Conservation (phyloP, 1,140 invertebrate species). For the Cotesia vestalis region DNA sequence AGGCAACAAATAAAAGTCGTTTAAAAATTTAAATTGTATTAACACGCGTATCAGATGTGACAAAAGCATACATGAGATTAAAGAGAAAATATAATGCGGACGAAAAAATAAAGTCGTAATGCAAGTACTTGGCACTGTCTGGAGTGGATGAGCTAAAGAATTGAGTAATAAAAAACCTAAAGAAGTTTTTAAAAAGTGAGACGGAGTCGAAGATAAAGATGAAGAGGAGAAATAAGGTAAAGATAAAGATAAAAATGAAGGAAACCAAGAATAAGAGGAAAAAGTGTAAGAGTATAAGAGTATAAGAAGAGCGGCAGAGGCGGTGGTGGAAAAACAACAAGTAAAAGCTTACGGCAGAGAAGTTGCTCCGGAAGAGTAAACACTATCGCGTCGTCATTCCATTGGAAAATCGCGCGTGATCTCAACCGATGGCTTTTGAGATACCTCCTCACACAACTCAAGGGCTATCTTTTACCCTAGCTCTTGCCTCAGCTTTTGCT, state of each 20-base stretch:
- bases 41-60: too few relatives aligned
- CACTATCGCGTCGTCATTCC: conserved; percentile 21
- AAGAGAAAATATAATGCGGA: not conserved
- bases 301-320: not conserved
- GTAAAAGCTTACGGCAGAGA: conserved; percentile 4
- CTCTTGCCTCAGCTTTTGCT: not conserved
- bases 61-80: too few relatives aligned
- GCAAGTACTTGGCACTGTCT: conserved; percentile 4
- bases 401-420: conserved; percentile 34
- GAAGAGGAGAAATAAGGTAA: not conserved
- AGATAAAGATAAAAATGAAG: too few relatives aligned
- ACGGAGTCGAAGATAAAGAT: not conserved
- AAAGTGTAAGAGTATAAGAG: not conserved
- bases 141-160: not conserved
- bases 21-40: not conserved
- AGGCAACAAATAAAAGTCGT: too few relatives aligned
- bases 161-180: conserved; percentile 20
- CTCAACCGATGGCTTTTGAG: conserved; percentile 27
- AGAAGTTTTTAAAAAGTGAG: conserved; percentile 20
- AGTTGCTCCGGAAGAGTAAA: conserved; percentile 30
- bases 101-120: conserved; percentile 17
- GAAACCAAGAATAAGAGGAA: not conserved
- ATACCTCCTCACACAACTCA: conserved; percentile 2
- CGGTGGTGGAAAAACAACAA: conserved; percentile 16
- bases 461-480: conserved; percentile 6